These are phyloP conservation scores for Accipiter cooperii DNA, from an alignment of 2,113 vertebrate species.

Conservation along the genomic window DNA sequence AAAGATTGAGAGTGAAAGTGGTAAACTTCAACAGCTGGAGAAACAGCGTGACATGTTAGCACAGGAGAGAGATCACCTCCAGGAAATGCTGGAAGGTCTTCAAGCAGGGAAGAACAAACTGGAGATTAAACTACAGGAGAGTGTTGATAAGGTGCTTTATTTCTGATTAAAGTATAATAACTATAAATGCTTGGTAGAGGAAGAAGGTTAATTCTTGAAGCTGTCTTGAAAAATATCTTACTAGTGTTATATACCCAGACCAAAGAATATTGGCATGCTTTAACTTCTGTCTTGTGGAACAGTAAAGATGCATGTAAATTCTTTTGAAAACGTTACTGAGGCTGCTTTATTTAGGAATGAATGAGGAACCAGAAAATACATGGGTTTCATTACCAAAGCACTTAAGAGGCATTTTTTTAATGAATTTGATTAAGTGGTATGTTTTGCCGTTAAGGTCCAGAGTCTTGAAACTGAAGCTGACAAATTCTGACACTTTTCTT, in stretches of 20 bases:
- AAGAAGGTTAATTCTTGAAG: background rate
- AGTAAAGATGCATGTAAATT: background rate
- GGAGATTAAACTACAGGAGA: slow-evolving; percentile 45
- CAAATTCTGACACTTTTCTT: background rate
- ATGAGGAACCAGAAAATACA: background rate
- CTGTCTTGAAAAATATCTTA: background rate
- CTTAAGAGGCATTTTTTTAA: background rate
- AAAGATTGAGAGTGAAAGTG: background rate
- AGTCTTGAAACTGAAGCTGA: background rate
- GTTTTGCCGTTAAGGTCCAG: background rate
- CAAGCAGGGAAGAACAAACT: slow-evolving; percentile 51
- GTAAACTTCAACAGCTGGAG: background rate
- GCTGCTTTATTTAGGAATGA: background rate
- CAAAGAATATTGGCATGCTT: background rate
- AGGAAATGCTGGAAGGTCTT: slow-evolving; percentile 16
- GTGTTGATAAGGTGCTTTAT: background rate
- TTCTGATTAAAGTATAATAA: background rate
- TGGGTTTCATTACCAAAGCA: background rate
- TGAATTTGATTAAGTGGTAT: background rate
- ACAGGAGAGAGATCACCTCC: slow-evolving; percentile 49
- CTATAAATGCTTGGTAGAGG: background rate
- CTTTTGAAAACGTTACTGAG: background rate
- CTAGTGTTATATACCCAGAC: background rate
- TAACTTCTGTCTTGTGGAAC: background rate
- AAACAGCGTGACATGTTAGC: background rate